Evolutionary conservation across 2,888 invertebrate genomes (phyloP), one percentile per base, ranked within the genome.

Genomic region (Girardia tigrina): DNA sequence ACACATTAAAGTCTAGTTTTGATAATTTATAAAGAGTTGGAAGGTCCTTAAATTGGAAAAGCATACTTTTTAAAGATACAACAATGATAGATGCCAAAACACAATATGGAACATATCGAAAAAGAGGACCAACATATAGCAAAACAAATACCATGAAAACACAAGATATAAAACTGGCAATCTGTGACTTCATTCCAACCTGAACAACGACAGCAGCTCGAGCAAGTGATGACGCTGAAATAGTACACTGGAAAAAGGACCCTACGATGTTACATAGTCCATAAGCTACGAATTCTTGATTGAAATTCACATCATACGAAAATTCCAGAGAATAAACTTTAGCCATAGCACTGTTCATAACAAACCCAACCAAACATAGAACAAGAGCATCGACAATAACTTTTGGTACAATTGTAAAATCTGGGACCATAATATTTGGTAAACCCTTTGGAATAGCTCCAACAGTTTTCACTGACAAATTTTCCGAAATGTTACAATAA

Each of bases 91-190:
- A 26, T 0, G 56, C 23, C 26, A 75, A 26, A 74, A 73, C 75
- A 28, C 75, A 76, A 1, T 76, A 88, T 74, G 94, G 94, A 77
- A 94, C 85, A 42, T 89, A 87, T 83, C 91, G 89, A 83, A 94
- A 91, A 83, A 91, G 89, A 28, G 92, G 92, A 0, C 91, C 94
- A 78, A 94, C 88, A 88, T 90, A 90, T 74, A 94, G 86, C 78
- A 94, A 85, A 72, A 94, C 90, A 79, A 89, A 85, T 0, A 92
- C 85, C 26, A 94, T 85, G 29, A 93, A 86, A 0, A 83, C 74
- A 77, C 90, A 90, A 1, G 92, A 91, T 73, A 94, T 88, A 26
- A 92, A 81, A 0, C 91, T 90, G 0, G 92, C 90, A 70, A 85
- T 77, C 28, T 76, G 76, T 69, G 76, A 76, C 36, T 76, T 26